A percentile compares a stretch with the other conserved stretches of the same genome.
These are phyloP conservation scores for Rhynchophorus ferrugineus DNA, from an alignment of 1,140 invertebrate species.

Conservation along the genomic window DNA sequence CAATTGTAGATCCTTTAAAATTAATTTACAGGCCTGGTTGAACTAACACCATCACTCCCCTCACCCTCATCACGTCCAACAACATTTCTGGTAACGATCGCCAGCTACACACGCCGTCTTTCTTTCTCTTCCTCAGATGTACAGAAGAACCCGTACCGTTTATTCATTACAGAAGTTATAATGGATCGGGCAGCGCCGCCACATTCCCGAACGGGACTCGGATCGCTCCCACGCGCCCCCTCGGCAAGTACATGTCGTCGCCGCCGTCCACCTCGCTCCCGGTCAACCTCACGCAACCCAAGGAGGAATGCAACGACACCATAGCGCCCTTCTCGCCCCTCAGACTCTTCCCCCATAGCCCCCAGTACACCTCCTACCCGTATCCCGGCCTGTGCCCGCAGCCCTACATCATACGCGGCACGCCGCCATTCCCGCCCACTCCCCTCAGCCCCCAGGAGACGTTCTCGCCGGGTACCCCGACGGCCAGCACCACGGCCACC, in stretches of 20 bases:
- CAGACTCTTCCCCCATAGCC: conserved; percentile 25
- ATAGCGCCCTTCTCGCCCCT: conserved; percentile 26
- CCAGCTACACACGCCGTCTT: not conserved
- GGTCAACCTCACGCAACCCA: conserved; percentile 37
- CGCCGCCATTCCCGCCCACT: conserved; percentile 31
- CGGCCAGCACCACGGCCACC: conserved; percentile 31
- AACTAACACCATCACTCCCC: too few species aligned
- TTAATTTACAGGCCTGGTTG: too few species aligned
- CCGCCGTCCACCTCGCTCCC: conserved; percentile 32
- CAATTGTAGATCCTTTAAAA: too few species aligned
- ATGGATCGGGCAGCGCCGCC: conserved; percentile 32
- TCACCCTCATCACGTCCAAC: too few species aligned
- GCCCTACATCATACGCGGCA: conserved; percentile 28
- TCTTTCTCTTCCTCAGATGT: conserved; percentile 17
- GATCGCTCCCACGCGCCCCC: conserved; percentile 29
- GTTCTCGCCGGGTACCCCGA: conserved; percentile 34
- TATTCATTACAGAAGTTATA: conserved; percentile 32
- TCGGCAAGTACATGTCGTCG: conserved; percentile 36
- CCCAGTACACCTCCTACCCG: conserved; percentile 26
- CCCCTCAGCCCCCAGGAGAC: conserved; percentile 36
- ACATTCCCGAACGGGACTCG: conserved; percentile 35
- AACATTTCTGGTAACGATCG: too few species aligned
- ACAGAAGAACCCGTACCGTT: conserved; percentile 17
- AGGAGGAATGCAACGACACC: conserved; percentile 32
- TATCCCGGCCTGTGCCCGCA: conserved; percentile 33